Evolutionary conservation across 2,113 vertebrate species (phyloP).

Genomic region (Uria lomvia): DNA sequence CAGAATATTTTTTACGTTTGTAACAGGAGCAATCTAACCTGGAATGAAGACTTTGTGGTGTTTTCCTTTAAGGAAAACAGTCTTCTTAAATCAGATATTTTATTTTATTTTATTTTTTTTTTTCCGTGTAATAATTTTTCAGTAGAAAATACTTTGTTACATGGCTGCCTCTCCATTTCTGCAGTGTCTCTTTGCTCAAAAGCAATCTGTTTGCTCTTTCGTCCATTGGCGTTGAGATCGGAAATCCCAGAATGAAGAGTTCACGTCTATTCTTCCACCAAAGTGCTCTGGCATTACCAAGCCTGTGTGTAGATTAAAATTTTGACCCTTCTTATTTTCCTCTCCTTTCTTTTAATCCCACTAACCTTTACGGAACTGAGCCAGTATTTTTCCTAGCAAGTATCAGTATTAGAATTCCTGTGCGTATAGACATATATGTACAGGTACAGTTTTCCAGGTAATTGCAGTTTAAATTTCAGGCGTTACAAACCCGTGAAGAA

Average conservation of each 20-base stretch:
- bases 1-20: too few relatives aligned
- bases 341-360: too few relatives aligned
- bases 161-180: not conserved
- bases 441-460: fast-evolving
- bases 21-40: not conserved
- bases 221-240: not conserved
- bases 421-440: fast-evolving
- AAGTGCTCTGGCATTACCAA: not conserved
- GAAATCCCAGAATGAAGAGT: not conserved
- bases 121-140: not conserved
- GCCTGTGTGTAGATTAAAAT: too few relatives aligned
- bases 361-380: fast-evolving
- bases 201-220: not conserved
- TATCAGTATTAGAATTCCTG: fast-evolving
- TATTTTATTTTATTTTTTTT: too few relatives aligned
- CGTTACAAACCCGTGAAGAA: too few relatives aligned
- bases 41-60: not conserved
- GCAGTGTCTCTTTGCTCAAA: not conserved
- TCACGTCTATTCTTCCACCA: not conserved
- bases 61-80: not conserved
- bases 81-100: not conserved
- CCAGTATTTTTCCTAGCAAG: not conserved
- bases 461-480: not conserved
- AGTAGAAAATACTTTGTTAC: not conserved
- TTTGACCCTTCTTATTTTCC: not conserved